Base-by-base conservation (phyloP, 2,113 vertebrate species). In the Saguinus midas region DNA sequence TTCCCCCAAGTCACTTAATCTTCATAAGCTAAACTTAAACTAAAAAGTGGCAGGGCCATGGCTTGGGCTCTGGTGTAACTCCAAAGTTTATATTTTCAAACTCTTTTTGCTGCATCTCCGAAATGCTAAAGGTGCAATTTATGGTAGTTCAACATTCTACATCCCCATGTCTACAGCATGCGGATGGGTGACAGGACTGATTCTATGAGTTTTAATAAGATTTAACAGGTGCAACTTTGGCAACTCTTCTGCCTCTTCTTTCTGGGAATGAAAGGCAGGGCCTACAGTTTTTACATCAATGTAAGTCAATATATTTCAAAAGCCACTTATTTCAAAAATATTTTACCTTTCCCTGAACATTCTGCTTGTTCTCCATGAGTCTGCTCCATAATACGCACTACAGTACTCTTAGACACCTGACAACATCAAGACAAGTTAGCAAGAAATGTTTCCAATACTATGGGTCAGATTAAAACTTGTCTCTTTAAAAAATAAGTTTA, bases 141-240 rank as follows among this genome's bases (percentile, higher is more conserved):
- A n/a, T 52, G n/a, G 16, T 35, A 55, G 16, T 35, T 66, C 27
- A 50, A 16, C 45, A 43, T 37, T n/a, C 6, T 37, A n/a, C 45
- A 43, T 37, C 25, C 8, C 37, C 1, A 25, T 2, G 2, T 80
- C 10, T 4, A 9, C 5, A 2, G 2, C 8, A 10, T 52, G 2
- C 6, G 35, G 5, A 1, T 68, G 13, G n/a, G 14, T 20, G 12
- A 29, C 21, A 1, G 37, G 64, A n/a, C 1, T 72, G 27, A 82
- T 29, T 68, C 52, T 61, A 17, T 8, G 21, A 45, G 18, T 16
- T 78, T 50, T 43, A 66, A 4, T 66, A 81, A 72, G 23, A 4
- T 48, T 91, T 40, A 66, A 8, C 17, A 64, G 8, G 32, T 35
- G 2, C 43, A 50, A 27, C 64, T 57, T 14, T 37, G 37, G 25